Conservation (phyloP, 2,888 invertebrate genomes). For the Dynastes maya region DNA sequence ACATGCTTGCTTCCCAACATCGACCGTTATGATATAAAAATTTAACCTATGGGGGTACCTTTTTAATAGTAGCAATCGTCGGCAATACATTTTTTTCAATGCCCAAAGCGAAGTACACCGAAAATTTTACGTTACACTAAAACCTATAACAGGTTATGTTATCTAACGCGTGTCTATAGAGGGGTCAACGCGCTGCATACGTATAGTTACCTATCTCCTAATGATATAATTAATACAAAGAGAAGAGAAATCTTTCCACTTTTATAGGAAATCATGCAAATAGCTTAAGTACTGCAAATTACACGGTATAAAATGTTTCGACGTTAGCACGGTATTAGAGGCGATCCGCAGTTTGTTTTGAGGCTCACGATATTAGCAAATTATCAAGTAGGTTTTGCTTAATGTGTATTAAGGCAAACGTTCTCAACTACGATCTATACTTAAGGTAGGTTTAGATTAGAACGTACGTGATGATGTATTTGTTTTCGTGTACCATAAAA, state of each 20-base stretch:
- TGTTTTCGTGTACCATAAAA: constrained; percentile 41
- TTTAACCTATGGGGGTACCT: background rate
- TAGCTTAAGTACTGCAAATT: constrained; percentile 44
- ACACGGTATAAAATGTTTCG: constrained; percentile 26
- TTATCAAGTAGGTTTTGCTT: constrained; percentile 36
- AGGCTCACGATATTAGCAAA: constrained; percentile 38
- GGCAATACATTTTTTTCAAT: background rate
- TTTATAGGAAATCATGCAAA: constrained; percentile 39
- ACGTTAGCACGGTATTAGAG: constrained; percentile 20
- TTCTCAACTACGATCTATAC: constrained; percentile 33
- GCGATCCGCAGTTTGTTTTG: constrained; percentile 24
- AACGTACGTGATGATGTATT: constrained; percentile 33
- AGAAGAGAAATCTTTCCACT: constrained; percentile 5
- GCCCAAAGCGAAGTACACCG: background rate
- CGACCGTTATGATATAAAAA: constrained; percentile 33
- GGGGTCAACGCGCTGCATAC: background rate
- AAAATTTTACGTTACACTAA: background rate
- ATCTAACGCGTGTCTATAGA: constrained; percentile 14
- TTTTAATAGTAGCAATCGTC: background rate
- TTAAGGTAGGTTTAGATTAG: constrained; percentile 38
- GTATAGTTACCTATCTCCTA: constrained; percentile 11
- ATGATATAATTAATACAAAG: constrained; percentile 36
- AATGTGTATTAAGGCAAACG: constrained; percentile 42
- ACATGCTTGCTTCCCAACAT: background rate
- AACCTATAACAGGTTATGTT: background rate